A percentile compares a stretch with the other conserved stretches of the same genome.
Evolutionary conservation across 2,113 vertebrate genomes (phyloP).

Genomic region (Edolisoma coerulescens): DNA sequence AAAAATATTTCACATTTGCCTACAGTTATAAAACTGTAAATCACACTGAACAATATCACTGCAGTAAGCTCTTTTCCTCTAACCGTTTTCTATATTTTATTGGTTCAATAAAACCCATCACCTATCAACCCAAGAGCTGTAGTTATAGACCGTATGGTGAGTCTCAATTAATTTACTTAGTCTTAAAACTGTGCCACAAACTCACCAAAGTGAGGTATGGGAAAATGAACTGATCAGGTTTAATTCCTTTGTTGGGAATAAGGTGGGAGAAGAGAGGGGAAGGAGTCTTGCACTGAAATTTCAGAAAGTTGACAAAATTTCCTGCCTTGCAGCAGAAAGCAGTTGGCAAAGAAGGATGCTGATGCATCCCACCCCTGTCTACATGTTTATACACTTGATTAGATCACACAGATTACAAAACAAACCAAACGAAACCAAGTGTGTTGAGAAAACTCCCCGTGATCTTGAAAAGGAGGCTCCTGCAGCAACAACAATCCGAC

Average conservation of each 20-base stretch:
- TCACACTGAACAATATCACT: neutral
- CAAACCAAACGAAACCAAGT: neutral
- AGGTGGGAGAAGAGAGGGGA: neutral
- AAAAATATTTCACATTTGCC: constrained; percentile 45
- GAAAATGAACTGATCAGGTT: neutral
- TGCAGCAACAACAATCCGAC: neutral
- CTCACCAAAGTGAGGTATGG: neutral
- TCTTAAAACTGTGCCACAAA: neutral
- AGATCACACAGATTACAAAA: neutral
- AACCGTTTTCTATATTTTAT: constrained; percentile 24
- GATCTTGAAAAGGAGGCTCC: neutral
- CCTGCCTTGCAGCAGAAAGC: neutral
- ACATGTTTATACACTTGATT: neutral
- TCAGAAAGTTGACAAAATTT: neutral
- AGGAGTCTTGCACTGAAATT: neutral
- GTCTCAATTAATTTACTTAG: neutral
- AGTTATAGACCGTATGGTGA: neutral
- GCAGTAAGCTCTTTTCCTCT: neutral
- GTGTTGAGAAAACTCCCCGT: neutral
- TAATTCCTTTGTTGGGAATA: neutral
- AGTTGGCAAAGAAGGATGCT: neutral
- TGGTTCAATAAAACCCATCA: constrained; percentile 31
- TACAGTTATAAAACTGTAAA: constrained; percentile 46
- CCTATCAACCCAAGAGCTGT: neutral
- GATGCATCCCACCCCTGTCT: neutral